Percentiles rank a stretch among this genome's conserved stretches.
Conservation (phyloP, 2,888 invertebrate genomes). For the Atrina japonica region DNA sequence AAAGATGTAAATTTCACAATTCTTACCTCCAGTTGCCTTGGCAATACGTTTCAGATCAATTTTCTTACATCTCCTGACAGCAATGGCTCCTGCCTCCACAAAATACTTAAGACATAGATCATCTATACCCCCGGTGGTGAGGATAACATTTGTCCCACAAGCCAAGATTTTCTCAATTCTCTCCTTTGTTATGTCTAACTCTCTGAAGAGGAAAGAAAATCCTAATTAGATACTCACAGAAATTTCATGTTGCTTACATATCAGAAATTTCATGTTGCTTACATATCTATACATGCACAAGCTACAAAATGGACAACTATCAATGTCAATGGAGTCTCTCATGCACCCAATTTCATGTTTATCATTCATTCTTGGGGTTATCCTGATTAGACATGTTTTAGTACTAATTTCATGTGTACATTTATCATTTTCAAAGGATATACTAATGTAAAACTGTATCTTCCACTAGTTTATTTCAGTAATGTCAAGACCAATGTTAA, state of each 20-base stretch:
- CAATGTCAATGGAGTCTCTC: too few species aligned
- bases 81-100: slow-evolving; percentile 98
- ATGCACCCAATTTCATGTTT: too few species aligned
- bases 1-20: too few species aligned
- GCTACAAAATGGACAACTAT: too few species aligned
- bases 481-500: too few species aligned
- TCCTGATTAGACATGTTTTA: too few species aligned
- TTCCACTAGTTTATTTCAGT: too few species aligned
- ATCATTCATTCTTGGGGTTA: too few species aligned
- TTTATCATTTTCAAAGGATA: too few species aligned
- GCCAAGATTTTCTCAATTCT: slow-evolving; percentile 96
- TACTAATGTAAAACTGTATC: too few species aligned
- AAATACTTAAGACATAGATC: slow-evolving; percentile 99
- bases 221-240: not conserved
- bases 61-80: slow-evolving; percentile 97
- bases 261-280: not conserved
- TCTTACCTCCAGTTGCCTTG: slow-evolving; percentile 93
- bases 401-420: too few species aligned
- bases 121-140: slow-evolving; percentile 97
- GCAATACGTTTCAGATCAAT: slow-evolving; percentile 98
- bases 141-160: slow-evolving; percentile 96
- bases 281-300: not conserved
- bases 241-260: not conserved
- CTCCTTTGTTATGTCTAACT: slow-evolving; percentile 98
- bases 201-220: slow-evolving; percentile 83